phyloP scores from a whole-genome alignment of 2,888 invertebrate species.

The Drosophila mimetica region DNA sequence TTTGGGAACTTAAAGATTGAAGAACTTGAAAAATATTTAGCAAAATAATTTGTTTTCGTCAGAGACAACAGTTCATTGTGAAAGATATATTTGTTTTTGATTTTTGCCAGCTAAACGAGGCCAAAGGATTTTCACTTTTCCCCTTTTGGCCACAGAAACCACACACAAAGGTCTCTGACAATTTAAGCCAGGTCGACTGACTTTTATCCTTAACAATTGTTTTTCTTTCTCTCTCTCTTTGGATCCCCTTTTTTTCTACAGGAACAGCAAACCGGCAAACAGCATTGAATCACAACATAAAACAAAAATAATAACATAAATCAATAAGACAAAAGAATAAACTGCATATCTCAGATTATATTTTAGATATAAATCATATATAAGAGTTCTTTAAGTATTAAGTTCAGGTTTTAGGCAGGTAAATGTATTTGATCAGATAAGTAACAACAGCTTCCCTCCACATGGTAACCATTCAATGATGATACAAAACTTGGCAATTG shows the following conservation, averaged over 20 bases:
- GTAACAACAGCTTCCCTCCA: conserved; percentile 80
- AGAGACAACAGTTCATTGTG: background rate
- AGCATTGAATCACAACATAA: conserved; percentile 17
- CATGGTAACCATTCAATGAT: conserved; percentile 50
- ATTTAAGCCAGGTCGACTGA: conserved; percentile 32
- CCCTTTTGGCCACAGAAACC: conserved; percentile 29
- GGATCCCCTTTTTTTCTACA: conserved; percentile 47
- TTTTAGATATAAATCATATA: conserved; percentile 41
- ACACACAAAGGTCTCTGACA: conserved; percentile 51
- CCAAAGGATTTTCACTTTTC: conserved; percentile 27
- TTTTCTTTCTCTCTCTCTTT: conserved; percentile 20
- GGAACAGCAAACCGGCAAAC: conserved; percentile 29
- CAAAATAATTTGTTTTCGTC: conserved; percentile 9
- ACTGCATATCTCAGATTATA: conserved; percentile 68
- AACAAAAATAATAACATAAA: conserved; percentile 36
- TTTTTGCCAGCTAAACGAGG: conserved; percentile 26
- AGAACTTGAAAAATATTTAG: background rate
- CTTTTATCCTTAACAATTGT: conserved; percentile 40
- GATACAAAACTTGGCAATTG: conserved; percentile 20
- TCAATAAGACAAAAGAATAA: conserved; percentile 46
- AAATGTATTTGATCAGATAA: conserved; percentile 61
- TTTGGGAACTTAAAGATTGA: background rate
- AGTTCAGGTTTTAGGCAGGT: conserved; percentile 71
- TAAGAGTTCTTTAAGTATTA: conserved; percentile 71
- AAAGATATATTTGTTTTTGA: conserved; percentile 14